Evolutionary conservation across 2,113 vertebrate genomes (phyloP).

Genomic region (Petroica traversi): DNA sequence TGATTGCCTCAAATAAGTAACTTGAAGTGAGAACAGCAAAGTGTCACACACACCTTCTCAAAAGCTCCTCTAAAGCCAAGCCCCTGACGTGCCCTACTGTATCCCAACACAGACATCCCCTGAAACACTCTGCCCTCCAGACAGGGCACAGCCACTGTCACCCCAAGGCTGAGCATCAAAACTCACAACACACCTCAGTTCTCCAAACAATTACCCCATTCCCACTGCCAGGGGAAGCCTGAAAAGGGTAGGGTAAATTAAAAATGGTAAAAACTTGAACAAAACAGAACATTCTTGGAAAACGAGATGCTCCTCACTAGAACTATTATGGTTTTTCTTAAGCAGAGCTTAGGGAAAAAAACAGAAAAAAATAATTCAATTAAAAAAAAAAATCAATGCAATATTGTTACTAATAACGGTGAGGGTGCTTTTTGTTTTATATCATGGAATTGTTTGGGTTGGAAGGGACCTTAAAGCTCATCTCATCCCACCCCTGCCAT

Average conservation of each 20-base stretch:
- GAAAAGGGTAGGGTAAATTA: neutral
- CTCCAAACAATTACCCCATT: neutral
- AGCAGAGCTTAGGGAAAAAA: neutral
- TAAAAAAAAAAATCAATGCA: neutral
- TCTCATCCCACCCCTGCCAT: neutral
- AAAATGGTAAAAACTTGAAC: neutral
- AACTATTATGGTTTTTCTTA: neutral
- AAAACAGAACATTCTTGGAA: neutral
- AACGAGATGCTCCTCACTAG: neutral
- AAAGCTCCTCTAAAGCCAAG: neutral
- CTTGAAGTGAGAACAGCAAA: neutral
- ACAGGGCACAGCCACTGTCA: neutral
- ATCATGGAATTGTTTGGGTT: neutral
- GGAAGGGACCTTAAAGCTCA: neutral
- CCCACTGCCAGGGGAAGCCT: neutral
- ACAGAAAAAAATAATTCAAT: fast-evolving
- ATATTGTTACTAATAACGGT: neutral
- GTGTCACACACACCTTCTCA: neutral
- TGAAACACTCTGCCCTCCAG: fast-evolving
- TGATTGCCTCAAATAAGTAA: neutral
- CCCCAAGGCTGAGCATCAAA: neutral
- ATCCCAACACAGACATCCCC: neutral
- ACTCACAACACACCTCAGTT: neutral
- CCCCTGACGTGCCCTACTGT: neutral
- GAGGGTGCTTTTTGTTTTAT: neutral